These are phyloP conservation scores for Centropus bengalensis DNA, from an alignment of 2,113 vertebrate genomes.

Conservation along the genomic window DNA sequence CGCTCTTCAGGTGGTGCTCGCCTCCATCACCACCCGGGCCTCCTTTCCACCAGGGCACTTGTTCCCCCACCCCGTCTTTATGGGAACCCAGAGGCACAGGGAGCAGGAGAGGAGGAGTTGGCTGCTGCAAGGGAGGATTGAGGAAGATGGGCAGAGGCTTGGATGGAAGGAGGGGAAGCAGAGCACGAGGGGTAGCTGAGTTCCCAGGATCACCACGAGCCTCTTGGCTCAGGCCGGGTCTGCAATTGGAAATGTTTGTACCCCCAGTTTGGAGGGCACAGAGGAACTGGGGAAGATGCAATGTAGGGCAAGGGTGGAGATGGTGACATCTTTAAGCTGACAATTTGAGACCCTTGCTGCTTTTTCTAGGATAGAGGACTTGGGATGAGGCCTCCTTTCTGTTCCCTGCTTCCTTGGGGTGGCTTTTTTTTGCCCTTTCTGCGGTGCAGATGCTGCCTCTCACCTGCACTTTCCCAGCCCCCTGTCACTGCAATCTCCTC, in stretches of 20 bases:
- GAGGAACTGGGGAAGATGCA: background rate
- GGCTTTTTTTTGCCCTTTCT: background rate
- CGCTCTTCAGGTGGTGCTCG: background rate
- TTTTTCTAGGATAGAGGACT: background rate
- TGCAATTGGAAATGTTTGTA: background rate
- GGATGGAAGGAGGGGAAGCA: background rate
- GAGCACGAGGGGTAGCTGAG: background rate
- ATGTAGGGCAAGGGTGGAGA: background rate
- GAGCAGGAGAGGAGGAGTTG: background rate
- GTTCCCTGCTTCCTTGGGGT: conserved; percentile 8
- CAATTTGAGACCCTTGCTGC: background rate
- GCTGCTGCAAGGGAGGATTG: background rate
- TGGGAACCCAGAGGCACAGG: background rate
- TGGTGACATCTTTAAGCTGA: background rate
- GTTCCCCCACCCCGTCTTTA: background rate
- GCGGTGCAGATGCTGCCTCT: background rate
- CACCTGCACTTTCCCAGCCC: background rate
- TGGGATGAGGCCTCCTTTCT: background rate
- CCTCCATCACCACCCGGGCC: background rate
- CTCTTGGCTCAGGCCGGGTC: background rate
- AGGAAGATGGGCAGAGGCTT: background rate
- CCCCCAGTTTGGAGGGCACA: background rate
- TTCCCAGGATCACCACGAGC: background rate
- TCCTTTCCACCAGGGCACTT: background rate
- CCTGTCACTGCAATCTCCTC: conserved; percentile 29